Evolutionary conservation across 2,113 vertebrate genomes (phyloP).

Genomic region (Pseudopodoces humilis): DNA sequence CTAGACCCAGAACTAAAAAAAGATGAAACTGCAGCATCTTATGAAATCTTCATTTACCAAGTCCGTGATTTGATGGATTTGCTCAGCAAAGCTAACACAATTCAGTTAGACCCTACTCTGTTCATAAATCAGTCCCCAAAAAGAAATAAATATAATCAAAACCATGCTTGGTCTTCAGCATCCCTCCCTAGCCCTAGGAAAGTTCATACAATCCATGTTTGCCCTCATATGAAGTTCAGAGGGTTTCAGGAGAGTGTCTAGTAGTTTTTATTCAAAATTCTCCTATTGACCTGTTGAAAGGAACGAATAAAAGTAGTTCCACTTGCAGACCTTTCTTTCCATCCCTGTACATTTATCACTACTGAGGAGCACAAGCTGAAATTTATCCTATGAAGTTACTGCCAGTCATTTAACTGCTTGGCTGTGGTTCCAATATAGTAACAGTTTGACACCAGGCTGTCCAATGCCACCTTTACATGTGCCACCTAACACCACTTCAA

Average conservation of each 20-base stretch:
- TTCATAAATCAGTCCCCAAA: not conserved
- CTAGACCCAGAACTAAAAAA: not conserved
- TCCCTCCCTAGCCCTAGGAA: not conserved
- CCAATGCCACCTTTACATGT: not conserved
- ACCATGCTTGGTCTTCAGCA: not conserved
- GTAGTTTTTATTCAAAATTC: not conserved
- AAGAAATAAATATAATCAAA: not conserved
- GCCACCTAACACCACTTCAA: not conserved
- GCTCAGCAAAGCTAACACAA: not conserved
- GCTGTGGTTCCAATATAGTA: not conserved
- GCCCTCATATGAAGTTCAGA: not conserved
- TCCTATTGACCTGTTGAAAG: not conserved
- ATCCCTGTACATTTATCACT: not conserved
- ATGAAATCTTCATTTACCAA: not conserved
- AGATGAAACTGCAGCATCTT: not conserved
- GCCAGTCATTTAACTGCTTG: not conserved
- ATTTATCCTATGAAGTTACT: not conserved
- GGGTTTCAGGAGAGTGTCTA: not conserved
- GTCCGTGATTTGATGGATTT: not conserved
- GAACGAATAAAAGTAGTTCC: not conserved
- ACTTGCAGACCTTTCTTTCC: not conserved
- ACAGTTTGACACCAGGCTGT: not conserved
- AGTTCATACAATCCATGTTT: not conserved
- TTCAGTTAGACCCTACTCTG: not conserved
- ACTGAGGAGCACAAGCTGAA: not conserved